Base-by-base conservation (phyloP, 2,888 invertebrate genomes). In the Nipponacmea schrenckii region DNA sequence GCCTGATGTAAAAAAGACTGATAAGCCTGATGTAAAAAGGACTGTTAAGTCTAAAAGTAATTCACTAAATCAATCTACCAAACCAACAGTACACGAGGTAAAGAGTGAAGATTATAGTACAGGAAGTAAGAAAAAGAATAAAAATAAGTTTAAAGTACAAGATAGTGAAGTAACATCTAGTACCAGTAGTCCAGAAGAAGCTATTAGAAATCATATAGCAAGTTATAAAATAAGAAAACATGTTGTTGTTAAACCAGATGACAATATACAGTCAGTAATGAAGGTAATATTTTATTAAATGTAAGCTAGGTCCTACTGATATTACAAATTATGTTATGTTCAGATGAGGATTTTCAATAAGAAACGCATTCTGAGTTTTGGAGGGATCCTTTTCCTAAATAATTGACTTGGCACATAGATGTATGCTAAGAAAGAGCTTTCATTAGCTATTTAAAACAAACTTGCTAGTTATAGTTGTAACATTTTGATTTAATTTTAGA, bases 221-320 rank as follows among this genome's bases (percentile, higher is more conserved):
- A 62, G 71, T 4, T 79, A 81, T 70, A 75, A 79, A 72, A 71
- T 79, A n/a, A 75, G 85, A 31, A 81, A 81, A 62, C 79, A 84
- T 62, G 76, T 84, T n/a, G 73, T 87, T 45, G 68, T 85, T 12
- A 86, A 86, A 73, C 77, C 83, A 15, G 86, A 82, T 1, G 80
- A 79, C 26, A 77, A 76, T 39, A 84, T 83, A 81, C 77, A 80
- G 56, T 82, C 82, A 68, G 75, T 81, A 27, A 75, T 81, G 80
- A 84, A 85, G 66, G 20, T 70, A 67, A 3, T n/a, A 63, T 24
- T 50, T 44, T 67, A 62, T 24, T 62, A 27, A 44, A 26, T 64
- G 46, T 1, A 24, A n/a, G 39, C 39, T 39, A 39, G 31, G 31
- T 5, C 31, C 31, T 31, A 3, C 31, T 31, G 5, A 31, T 31